Evolutionary conservation across 1,140 invertebrate genomes (phyloP), one percentile per base, ranked within the genome.

Genomic region (Trichoplusia ni): DNA sequence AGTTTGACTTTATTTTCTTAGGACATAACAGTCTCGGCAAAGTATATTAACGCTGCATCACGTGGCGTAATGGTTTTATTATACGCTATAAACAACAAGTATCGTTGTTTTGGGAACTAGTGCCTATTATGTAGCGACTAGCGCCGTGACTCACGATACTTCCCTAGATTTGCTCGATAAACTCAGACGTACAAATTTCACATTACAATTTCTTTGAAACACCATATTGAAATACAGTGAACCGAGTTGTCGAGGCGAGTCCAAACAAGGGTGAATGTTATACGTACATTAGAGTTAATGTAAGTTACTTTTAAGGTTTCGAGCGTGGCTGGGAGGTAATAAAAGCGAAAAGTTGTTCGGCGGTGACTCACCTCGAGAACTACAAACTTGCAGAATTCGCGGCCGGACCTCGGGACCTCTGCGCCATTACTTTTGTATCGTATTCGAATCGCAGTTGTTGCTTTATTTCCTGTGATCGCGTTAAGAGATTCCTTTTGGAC

Each of bases 271-370:
- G 53, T 77, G 69, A 59, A 67, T 67, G 68, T 64, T 64, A 62
- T 62, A 42, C 47, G 66, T 59, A 69, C 64, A 64, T 63, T 68
- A 67, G 53, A 69, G 64, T 65, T 64, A 73, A 73, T 71, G 67
- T 69, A 72, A 71, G 67, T 72, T 67, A 66, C 69, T 68, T 65
- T 56, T 79, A 81, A 73, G 77, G 81, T 71, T 83, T 82, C 74
- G 27, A 65, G 40, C 59, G 31, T 44, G 49, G 18, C 61, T 69
- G 29, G 42, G 67, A 62, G 65, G 71, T 64, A 79, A 77, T 79
- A 79, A 81, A 79, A 69, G 71, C 65, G 64, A 53, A 71, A 78
- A 75, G 67, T 79, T 71, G 64, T 21, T 27, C 44, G 35, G 61
- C 49, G 53, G 63, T 84, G 82, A 82, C 56, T 83, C 79, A 83